Base-by-base conservation (phyloP, 2,888 invertebrate species). In the Leuctra nigra region DNA sequence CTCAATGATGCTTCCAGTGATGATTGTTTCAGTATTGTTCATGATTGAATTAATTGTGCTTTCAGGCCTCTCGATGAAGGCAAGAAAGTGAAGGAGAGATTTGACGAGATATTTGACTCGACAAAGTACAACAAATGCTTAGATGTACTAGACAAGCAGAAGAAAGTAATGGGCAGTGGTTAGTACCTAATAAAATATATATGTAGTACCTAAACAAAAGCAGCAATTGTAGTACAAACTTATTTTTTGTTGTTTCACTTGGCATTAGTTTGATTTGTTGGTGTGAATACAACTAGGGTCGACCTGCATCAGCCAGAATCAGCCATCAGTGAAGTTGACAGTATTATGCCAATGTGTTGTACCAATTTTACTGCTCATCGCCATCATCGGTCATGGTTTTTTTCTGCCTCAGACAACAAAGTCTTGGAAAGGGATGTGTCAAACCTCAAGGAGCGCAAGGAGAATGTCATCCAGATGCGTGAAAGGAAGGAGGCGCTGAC, bases 71-170 rank as follows among this genome's bases (percentile, higher is more conserved):
- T 99, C 55, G 91, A 94, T 68, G 94, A 96, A 71, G 88, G 89
- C 0, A 91, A 92, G 70, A 87, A 88, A 65, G 79, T 99, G 0
- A 99, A 99, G 69, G 87, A 90, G 63, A 87, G 88, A 64, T 98
- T 99, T 77, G 99, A 99, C 80, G 92, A 91, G 61, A 98, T 99
- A 64, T 99, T 99, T 76, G 95, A 96, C 66, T 90, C 95, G 0
- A 86, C 87, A 1, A 86, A 87, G 67, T 97, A 94, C 69, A 93
- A 93, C 64, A 92, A 91, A 68, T 91, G 91, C 59, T 79, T 95
- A 64, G 92, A 96, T 55, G 75, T 73, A 16, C 77, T 91, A 3
- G 50, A 18, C 39, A 52, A 25, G 16, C 38, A 9, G 57, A 62
- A 14, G 56, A 47, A 36, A 20, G 22, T 9, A 64, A 65, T 9